Evolutionary conservation across 2,113 vertebrate genomes (phyloP).

Genomic region (Notechis scutatus): DNA sequence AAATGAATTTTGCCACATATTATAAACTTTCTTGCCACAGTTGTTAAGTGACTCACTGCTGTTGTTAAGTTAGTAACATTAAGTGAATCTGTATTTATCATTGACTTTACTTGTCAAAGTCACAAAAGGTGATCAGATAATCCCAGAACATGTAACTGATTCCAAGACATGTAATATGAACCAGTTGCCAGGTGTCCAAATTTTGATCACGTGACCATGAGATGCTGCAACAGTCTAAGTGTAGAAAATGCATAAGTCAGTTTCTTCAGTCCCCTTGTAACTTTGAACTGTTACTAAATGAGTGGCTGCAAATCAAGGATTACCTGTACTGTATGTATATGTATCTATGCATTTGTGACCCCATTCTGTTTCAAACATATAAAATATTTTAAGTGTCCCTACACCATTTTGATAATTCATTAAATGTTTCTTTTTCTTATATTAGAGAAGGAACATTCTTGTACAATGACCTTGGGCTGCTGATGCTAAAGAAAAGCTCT

Average conservation of each 20-base stretch:
- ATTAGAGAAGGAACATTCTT: background rate
- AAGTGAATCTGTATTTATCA: too few species aligned
- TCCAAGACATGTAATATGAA: background rate
- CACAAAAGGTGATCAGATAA: background rate
- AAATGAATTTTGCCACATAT: too few species aligned
- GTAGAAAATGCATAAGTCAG: background rate
- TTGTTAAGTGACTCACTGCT: too few species aligned
- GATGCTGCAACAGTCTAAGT: background rate
- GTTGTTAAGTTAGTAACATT: too few species aligned
- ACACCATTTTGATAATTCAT: background rate
- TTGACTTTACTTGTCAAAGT: background rate
- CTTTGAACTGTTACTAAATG: too few species aligned
- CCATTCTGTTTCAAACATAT: background rate
- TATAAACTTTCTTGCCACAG: too few species aligned
- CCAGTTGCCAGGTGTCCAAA: background rate
- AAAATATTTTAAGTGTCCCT: background rate
- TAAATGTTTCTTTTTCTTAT: background rate
- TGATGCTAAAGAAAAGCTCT: background rate
- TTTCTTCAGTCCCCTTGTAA: too few species aligned
- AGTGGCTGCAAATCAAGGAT: too few species aligned
- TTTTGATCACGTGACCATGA: background rate
- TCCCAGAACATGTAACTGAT: background rate
- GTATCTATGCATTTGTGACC: background rate
- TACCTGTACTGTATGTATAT: background rate
- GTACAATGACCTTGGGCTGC: background rate